These are phyloP conservation scores for Oscarella lobularis DNA, from an alignment of 37 sponge, comb jelly and placozoan genomes.

Conservation along the genomic window DNA sequence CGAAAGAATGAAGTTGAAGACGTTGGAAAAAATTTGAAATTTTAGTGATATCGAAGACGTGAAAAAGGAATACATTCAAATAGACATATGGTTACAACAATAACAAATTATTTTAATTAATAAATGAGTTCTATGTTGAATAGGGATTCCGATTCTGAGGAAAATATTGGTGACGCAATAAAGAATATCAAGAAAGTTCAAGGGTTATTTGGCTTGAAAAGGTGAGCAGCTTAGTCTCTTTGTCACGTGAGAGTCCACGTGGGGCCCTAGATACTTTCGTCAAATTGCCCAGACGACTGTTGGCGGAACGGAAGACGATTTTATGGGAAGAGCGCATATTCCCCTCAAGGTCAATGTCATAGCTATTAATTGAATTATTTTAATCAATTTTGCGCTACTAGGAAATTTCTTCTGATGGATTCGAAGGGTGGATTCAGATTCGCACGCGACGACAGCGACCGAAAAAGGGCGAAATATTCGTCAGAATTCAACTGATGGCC, in stretches of 20 bases:
- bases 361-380: background rate
- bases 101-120: too few relatives aligned
- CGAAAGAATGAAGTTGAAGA: slow-evolving; percentile 6
- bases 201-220: too few relatives aligned
- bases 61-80: background rate
- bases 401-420: background rate
- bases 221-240: too few relatives aligned
- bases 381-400: background rate
- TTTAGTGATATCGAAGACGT: background rate
- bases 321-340: slow-evolving; percentile 32
- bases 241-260: slow-evolving; percentile 12
- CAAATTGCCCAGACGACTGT: background rate
- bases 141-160: slow-evolving; percentile 28
- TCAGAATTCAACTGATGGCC: background rate
- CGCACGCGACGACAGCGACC: background rate
- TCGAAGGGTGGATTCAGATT: background rate
- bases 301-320: slow-evolving; percentile 23
- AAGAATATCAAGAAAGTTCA: slow-evolving; percentile 24
- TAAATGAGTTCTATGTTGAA: background rate
- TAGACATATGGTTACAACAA: background rate
- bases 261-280: background rate
- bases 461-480: background rate
- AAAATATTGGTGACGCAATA: background rate
- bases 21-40: background rate
- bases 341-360: slow-evolving; percentile 5